Percentiles rank a stretch among this genome's conserved stretches.
Conservation (phyloP, 2,888 invertebrate genomes). For the Sisyra terminalis region DNA sequence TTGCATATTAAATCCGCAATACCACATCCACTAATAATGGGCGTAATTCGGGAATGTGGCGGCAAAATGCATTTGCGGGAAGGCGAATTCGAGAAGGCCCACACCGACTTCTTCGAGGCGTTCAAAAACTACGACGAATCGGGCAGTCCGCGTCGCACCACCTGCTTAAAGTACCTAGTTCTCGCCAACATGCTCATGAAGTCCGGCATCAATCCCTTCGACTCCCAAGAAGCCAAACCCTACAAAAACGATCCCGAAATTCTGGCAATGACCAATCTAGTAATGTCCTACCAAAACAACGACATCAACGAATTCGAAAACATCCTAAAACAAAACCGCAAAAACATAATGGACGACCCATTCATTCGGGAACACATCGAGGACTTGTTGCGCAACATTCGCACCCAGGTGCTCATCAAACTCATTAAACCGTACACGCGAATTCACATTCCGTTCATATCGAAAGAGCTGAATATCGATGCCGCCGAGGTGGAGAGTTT, state of each 20-base stretch:
- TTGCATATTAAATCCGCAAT: conserved; percentile 98
- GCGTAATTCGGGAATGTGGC: conserved; percentile 97
- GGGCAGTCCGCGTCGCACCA: conserved; percentile 89
- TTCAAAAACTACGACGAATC: conserved; percentile 99
- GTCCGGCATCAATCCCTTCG: conserved; percentile 98
- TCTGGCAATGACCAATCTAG: conserved; percentile 96
- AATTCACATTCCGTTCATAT: conserved; percentile 95
- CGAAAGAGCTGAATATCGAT: conserved; percentile 85
- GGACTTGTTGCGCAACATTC: conserved; percentile 86
- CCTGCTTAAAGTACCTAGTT: conserved; percentile 94
- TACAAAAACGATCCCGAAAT: conserved; percentile 99
- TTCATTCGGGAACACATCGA: conserved; percentile 99
- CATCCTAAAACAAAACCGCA: conserved; percentile 82
- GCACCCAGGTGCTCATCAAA: conserved; percentile 94
- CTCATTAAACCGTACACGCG: conserved; percentile 95
- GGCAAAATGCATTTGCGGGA: conserved; percentile 99
- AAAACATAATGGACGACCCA: conserved; percentile 98
- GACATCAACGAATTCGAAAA: conserved; percentile 97
- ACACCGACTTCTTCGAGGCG: conserved; percentile 98
- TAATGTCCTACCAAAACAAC: conserved; percentile 93
- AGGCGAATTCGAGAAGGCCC: conserved; percentile 96
- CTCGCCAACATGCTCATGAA: conserved; percentile 99
- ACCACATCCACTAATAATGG: conserved; percentile 99
- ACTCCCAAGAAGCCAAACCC: conserved; percentile 98
- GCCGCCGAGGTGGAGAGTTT: conserved; percentile 91